Evolutionary conservation across 2,113 vertebrate species (phyloP).

Genomic region (Megaleporinus macrocephalus): DNA sequence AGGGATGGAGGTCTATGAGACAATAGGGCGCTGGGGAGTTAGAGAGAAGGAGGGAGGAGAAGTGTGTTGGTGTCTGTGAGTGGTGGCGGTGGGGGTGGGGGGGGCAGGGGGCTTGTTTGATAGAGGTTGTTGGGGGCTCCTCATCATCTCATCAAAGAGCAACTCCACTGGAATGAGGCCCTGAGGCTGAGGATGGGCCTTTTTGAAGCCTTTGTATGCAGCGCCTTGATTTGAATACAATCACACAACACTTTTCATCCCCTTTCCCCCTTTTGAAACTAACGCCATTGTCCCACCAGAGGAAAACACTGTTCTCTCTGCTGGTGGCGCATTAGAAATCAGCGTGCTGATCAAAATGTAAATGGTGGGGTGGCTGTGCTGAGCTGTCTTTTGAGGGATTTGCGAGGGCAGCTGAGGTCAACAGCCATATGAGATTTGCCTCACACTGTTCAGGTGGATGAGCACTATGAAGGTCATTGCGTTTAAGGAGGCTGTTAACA

Average conservation of each 20-base stretch:
- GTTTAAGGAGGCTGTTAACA: background rate
- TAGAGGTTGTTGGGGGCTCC: conserved; percentile 38
- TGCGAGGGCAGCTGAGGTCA: conserved; percentile 6
- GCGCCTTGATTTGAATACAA: conserved; percentile 50
- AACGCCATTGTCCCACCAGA: conserved; percentile 45
- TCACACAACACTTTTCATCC: conserved; percentile 38
- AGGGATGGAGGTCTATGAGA: conserved; percentile 45
- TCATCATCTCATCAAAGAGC: conserved; percentile 39
- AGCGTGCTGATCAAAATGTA: conserved; percentile 27
- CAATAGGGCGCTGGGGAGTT: conserved; percentile 43
- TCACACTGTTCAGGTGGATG: background rate
- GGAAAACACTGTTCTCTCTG: conserved; percentile 32
- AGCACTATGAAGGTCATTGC: background rate
- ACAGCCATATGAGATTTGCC: background rate
- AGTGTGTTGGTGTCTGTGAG: conserved; percentile 23
- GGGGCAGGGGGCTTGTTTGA: conserved; percentile 8
- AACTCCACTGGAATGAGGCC: conserved; percentile 34
- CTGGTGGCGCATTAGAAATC: conserved; percentile 32
- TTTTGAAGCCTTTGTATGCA: conserved; percentile 57
- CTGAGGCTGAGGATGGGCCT: conserved; percentile 21
- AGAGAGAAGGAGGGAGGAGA: conserved; percentile 24
- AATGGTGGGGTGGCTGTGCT: background rate
- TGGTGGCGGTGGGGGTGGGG: background rate
- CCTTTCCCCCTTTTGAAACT: conserved; percentile 52
- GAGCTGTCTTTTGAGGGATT: background rate